Evolutionary conservation across 2,113 vertebrate genomes (phyloP).

Genomic region (Seriola aureovittata): DNA sequence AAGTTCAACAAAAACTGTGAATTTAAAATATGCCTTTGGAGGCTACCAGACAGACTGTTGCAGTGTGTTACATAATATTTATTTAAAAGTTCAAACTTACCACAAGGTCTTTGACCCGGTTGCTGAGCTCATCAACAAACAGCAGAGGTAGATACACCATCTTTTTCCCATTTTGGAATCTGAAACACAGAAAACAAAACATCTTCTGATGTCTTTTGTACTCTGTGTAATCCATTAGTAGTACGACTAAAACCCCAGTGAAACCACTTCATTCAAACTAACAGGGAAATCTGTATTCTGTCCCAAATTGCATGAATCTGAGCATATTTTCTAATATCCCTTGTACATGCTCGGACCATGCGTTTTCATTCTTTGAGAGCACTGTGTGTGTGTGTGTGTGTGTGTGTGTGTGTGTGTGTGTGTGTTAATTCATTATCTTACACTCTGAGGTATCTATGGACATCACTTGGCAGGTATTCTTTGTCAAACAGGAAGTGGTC

Average conservation of each 20-base stretch:
- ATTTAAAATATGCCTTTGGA: conserved; percentile 8
- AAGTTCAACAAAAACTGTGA: background rate
- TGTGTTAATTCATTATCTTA: conserved; percentile 68
- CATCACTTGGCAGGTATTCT: conserved; percentile 92
- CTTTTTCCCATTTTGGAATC: conserved; percentile 92
- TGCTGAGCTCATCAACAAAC: conserved; percentile 98
- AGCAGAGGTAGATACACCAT: conserved; percentile 98
- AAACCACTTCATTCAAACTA: background rate
- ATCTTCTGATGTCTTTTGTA: background rate
- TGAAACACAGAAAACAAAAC: conserved; percentile 67
- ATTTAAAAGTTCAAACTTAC: conserved; percentile 80
- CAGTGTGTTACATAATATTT: conserved; percentile 9
- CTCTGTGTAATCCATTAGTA: background rate
- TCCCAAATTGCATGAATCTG: background rate
- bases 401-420: background rate
- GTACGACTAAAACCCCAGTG: background rate
- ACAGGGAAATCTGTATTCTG: background rate
- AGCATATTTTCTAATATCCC: background rate
- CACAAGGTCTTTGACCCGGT: conserved; percentile 95
- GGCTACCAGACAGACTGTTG: background rate
- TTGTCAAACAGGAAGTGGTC: conserved; percentile 95
- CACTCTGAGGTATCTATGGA: conserved; percentile 96
- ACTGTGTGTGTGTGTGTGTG: background rate
- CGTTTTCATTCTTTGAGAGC: background rate
- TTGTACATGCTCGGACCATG: background rate